Evolutionary conservation across 2,888 invertebrate genomes (phyloP), one percentile per base, ranked within the genome.

Genomic region (Parelbella ahira): DNA sequence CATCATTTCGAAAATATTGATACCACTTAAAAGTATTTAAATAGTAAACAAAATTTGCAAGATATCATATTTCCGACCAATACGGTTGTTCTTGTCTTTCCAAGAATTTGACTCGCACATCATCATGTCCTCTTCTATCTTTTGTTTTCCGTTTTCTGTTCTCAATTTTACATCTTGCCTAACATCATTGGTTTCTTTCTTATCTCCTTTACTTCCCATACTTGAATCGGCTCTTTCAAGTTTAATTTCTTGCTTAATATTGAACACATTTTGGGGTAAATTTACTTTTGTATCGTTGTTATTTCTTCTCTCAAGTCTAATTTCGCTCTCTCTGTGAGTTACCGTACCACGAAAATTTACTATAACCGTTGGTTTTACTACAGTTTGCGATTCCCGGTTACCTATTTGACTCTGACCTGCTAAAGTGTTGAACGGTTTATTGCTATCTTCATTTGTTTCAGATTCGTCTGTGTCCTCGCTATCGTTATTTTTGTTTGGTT

Each of bases 361-460:
- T 12, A 88, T 87, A 0, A 88, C 83, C 1, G 86, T 88, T 2
- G 88, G 88, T 47, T 86, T 88, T 0, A 87, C 63, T 0, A 87
- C 80, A 21, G 81, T 83, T 62, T 88, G 87, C 1, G 81, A 72
- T 55, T 87, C 84, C 19, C 86, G 68, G 47, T 87, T 72, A 0
- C 88, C 88, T 4, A 88, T 83, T 48, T 88, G 88, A 48, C 87
- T 88, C 49, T 80, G 78, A 4, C 86, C 87, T 23, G 68, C 63
- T 77, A 88, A 77, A 13, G 61, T 69, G 37, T 87, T 84, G 12
- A 75, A 49, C 0, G 78, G 77, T n/a, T 55, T 50, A 25, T 51
- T 46, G 33, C 63, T 58, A 37, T 48, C 44, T 11, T 25, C 37
- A 4, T 50, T 49, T 6, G 52, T 43, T 46, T 50, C 54, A 5